phyloP scores from a whole-genome alignment of 2,113 vertebrate species.

The Siphamia tubifer region DNA sequence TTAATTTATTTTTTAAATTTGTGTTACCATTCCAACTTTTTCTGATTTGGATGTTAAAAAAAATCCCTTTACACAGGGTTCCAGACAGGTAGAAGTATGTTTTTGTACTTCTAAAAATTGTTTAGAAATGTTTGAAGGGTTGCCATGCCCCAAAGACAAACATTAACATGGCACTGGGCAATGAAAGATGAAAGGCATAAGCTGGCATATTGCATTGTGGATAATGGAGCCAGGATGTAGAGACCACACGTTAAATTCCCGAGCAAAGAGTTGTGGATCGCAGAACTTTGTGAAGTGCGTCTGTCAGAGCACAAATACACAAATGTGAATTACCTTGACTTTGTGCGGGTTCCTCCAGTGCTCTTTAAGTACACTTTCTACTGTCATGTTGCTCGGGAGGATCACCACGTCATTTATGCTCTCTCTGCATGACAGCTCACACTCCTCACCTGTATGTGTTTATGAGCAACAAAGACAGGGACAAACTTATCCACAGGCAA shows the following conservation, averaged over 20 bases:
- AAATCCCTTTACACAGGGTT: too few species aligned
- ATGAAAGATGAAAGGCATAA: constrained; percentile 12
- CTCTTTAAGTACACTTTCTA: constrained; percentile 81
- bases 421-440: constrained; percentile 88
- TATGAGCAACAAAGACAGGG: constrained; percentile 5
- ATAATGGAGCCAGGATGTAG: constrained; percentile 52
- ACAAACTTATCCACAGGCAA: neutral
- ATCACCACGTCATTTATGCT: constrained; percentile 90
- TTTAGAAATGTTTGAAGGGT: constrained; percentile 30
- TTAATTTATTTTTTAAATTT: too few species aligned
- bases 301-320: constrained; percentile 49
- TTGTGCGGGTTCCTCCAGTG: constrained; percentile 94
- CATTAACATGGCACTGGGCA: constrained; percentile 24
- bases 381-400: constrained; percentile 87
- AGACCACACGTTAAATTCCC: constrained; percentile 62
- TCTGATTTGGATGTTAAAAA: too few species aligned
- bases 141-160: constrained; percentile 51
- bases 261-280: constrained; percentile 48
- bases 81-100: neutral
- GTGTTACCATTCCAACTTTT: too few species aligned
- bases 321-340: constrained; percentile 86
- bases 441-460: constrained; percentile 85
- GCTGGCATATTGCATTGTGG: constrained; percentile 36
- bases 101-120: constrained; percentile 15
- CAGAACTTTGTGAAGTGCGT: constrained; percentile 66